Evolutionary conservation across 2,113 vertebrate species (phyloP), one percentile per base, ranked within the genome.

Genomic region (Hipposideros armiger): DNA sequence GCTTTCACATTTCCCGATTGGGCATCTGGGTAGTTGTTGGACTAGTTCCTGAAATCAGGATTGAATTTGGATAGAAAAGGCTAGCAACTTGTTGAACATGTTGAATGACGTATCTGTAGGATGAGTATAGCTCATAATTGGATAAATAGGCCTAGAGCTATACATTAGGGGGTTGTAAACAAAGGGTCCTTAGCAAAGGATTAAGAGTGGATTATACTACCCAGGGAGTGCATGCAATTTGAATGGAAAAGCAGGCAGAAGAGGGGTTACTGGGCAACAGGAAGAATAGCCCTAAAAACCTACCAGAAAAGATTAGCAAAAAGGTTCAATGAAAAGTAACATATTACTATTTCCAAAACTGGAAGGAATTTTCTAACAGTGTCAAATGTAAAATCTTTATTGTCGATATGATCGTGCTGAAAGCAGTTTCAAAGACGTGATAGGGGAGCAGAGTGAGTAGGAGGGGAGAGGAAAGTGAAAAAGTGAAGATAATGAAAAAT

Each of bases 401-500:
- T 97, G 40, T 17, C 42, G 11, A 91, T 70, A 11, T 47, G 74
- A 58, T 47, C 22, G 45, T 36, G 3, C 11, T 40, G n/a, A 58
- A 94, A 76, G 11, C 14, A 82, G 42, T 86, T 84, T 81, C 42
- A 83, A 82, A 84, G 45, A 92, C 82, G 40, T 42, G 47, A 83
- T n/a, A 11, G 28, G 52, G 11, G 13, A 64, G 76, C 73, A 73
- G 45, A 90, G 7, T 64, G 47, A 80, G 17, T 8, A 64, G 66
- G 45, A 62, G 1, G 16, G 78, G 19, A 64, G 40, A 78, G 32
- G 36, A 13, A n/a, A 7, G 19, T 7, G 17, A 45, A 72, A n/a
- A 73, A 17, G 17, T 36, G 13, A 91, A 42, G 54, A n/a, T 30
- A 72, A 80, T 74, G 56, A 80, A n/a, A 20, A 76, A 26, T 50